Conservation (phyloP, 2,797 vertebrate species). For the Synanceia verrucosa region DNA sequence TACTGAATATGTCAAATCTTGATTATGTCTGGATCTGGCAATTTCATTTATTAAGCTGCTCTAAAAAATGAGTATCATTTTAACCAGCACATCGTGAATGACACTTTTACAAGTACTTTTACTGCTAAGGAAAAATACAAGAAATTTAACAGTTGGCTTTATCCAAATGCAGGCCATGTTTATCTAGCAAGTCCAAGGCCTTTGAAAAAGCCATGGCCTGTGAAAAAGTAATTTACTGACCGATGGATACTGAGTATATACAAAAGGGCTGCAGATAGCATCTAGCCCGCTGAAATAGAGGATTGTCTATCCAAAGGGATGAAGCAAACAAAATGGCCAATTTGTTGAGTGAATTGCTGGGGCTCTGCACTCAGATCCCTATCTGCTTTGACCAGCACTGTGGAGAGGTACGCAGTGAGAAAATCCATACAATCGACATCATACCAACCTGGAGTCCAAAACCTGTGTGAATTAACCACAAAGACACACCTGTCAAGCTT, state of each 20-base stretch:
- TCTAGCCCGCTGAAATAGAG: constrained; percentile 50
- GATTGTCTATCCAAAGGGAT: constrained; percentile 59
- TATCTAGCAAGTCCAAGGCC: constrained; percentile 37
- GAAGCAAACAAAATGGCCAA: constrained; percentile 69
- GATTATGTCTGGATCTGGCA: not conserved
- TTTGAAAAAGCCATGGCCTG: constrained; percentile 45
- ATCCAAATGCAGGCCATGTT: constrained; percentile 21
- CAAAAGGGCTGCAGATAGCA: constrained; percentile 60
- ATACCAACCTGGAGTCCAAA: constrained; percentile 21
- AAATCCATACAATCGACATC: constrained; percentile 47
- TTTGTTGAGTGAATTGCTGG: constrained; percentile 66
- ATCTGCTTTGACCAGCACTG: constrained; percentile 45
- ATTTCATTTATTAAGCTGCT: not conserved
- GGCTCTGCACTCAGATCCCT: constrained; percentile 43
- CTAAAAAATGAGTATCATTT: not conserved
- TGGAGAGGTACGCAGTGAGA: constrained; percentile 5
- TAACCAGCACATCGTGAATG: not conserved
- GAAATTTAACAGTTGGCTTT: constrained; percentile 12
- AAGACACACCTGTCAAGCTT: not conserved
- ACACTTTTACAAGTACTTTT: not conserved
- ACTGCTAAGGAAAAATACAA: constrained; percentile 1
- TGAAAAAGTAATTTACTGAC: constrained; percentile 71
- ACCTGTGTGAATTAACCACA: constrained; percentile 7
- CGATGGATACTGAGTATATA: constrained; percentile 47
- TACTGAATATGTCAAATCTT: not conserved